A percentile compares a stretch with the other conserved stretches of the same genome.
Conservation (phyloP, 2,113 vertebrate genomes). For the Callionymus lyra region DNA sequence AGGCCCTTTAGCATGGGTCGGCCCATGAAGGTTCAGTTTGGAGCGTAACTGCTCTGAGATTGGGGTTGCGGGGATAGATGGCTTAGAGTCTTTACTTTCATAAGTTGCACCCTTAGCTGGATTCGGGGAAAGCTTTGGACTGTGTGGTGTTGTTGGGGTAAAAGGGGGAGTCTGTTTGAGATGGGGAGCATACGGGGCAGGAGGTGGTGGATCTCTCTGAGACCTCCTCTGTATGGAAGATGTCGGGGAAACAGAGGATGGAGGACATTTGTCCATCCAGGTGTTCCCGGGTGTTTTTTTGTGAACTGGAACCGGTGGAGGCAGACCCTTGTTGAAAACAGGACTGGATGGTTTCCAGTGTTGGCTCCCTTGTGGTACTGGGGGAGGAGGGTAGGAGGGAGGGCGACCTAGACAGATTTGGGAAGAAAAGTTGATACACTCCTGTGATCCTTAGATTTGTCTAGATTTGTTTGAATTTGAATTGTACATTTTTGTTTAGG, state of each 20-base stretch:
- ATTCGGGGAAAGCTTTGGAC: slow-evolving; percentile 6
- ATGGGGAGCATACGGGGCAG: slow-evolving; percentile 28
- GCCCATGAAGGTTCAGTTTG: slow-evolving; percentile 24
- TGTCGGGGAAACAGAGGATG: slow-evolving; percentile 2
- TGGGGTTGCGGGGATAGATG: neutral
- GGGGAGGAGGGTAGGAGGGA: slow-evolving; percentile 83
- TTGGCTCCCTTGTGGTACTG: slow-evolving; percentile 61
- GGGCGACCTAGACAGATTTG: slow-evolving; percentile 48
- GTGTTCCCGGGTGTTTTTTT: slow-evolving; percentile 51
- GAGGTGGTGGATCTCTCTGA: slow-evolving; percentile 39
- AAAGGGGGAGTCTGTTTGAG: slow-evolving; percentile 6
- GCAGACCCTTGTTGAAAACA: slow-evolving; percentile 31
- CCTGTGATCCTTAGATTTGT: too few relatives aligned
- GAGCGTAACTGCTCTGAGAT: slow-evolving; percentile 50
- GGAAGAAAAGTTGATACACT: neutral
- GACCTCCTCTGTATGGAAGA: slow-evolving; percentile 14
- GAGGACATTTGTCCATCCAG: slow-evolving; percentile 30
- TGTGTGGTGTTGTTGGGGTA: slow-evolving; percentile 13
- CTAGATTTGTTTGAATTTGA: too few relatives aligned
- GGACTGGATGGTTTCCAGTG: slow-evolving; percentile 19
- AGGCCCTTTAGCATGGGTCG: neutral
- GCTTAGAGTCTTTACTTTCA: slow-evolving; percentile 24
- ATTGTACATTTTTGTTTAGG: too few relatives aligned
- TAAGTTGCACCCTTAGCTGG: neutral
- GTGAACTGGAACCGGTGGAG: slow-evolving; percentile 48